Base-by-base conservation (phyloP, 64 coral and sea anemone species). In the Stichodactyla helianthus region DNA sequence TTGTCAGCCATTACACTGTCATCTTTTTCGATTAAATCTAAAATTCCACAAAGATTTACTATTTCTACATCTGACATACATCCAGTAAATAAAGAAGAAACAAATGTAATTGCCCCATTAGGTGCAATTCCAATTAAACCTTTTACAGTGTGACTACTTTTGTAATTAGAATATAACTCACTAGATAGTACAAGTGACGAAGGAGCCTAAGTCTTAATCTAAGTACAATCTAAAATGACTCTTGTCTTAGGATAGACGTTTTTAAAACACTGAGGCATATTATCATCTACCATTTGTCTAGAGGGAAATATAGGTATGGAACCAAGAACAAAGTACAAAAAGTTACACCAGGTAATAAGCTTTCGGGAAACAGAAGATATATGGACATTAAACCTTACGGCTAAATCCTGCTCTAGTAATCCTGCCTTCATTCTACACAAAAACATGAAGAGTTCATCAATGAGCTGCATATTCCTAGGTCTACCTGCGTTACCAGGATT, bases 21-120 rank as follows among this genome's bases (percentile, higher is more conserved):
- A n/a, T 55, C 76, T 16, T 22, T 6, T 60, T 91, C 89, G 7
- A 86, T 51, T 28, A 91, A 56, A 87, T 91, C 89, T 64, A 91
- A 79, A 64, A 91, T 54, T 11, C 89, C 89, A 86, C 84, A 53
- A 20, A 70, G 79, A 22, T 68, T 86, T 14, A 64, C 76, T 58
- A 86, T 91, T 82, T 87, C 89, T 53, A 85, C 76, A 79, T 86
- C 84, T 52, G 89, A 86, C 18, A 86, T 82, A 20, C 57, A 27
- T 11, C 89, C 89, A 62, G 83, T 86, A 64, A 86, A 91, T 23
- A 91, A 27, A 52, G 7, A 10, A 17, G 89, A 91, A 80, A 91
- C 71, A 86, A 91, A 91, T 50, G 71, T 54, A 53, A 91, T 55
- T 61, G 83, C 89, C 13, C 86, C 86, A 59, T 79, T 56, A 7